Percentiles rank a stretch among this genome's conserved stretches.
Conservation (phyloP, 2,113 vertebrate genomes). For the Tachysurus vachellii region DNA sequence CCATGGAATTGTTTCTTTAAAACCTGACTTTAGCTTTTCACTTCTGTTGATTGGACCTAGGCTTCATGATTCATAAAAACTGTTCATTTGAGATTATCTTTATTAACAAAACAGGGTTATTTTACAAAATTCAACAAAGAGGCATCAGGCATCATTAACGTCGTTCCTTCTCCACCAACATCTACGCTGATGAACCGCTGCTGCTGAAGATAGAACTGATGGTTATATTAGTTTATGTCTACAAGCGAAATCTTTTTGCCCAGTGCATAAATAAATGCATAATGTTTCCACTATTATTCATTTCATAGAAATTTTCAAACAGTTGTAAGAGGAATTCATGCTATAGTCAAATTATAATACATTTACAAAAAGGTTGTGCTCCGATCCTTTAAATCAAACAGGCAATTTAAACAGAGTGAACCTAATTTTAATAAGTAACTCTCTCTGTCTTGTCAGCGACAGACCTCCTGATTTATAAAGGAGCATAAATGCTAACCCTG, state of each 20-base stretch:
- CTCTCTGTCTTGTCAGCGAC: neutral
- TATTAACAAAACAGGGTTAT: neutral
- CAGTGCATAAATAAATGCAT: neutral
- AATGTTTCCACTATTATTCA: no score
- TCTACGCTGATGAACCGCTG: neutral
- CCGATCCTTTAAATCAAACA: neutral
- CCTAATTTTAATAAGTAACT: neutral
- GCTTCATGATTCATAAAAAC: no score
- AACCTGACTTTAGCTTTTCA: no score
- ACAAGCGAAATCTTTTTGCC: neutral
- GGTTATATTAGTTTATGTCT: neutral
- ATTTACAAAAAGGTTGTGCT: neutral
- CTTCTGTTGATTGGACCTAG: no score
- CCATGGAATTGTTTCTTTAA: no score
- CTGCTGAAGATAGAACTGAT: neutral
- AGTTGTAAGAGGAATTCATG: no score
- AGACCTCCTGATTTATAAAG: constrained; percentile 2
- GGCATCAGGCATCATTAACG: neutral
- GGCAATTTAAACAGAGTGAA: neutral
- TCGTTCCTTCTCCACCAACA: neutral
- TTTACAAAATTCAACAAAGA: neutral
- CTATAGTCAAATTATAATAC: neutral
- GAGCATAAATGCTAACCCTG: neutral
- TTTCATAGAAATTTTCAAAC: neutral
- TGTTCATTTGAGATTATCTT: no score